Evolutionary conservation across 2,797 vertebrate species (phyloP).

Genomic region (Oreonectes daqikongensis): DNA sequence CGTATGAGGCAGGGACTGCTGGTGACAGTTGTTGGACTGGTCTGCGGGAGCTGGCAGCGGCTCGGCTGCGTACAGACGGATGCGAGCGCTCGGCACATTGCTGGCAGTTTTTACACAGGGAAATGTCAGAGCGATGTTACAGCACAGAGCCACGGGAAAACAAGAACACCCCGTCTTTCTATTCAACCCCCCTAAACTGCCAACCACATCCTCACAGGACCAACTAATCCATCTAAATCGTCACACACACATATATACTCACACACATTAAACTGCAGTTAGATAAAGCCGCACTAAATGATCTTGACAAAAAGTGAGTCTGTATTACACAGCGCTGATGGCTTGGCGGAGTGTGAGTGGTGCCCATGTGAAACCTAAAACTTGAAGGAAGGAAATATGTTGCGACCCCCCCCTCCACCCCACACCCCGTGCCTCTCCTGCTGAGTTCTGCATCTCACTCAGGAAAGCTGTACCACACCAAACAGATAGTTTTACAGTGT

Average conservation of each 20-base stretch:
- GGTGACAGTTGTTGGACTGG: constrained; percentile 71
- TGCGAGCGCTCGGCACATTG: constrained; percentile 60
- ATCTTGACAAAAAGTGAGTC: constrained; percentile 56
- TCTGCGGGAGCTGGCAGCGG: constrained; percentile 70
- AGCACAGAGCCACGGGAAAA: constrained; percentile 59
- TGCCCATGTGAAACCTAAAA: constrained; percentile 57
- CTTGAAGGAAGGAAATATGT: constrained; percentile 56
- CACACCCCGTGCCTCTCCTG: constrained; percentile 36
- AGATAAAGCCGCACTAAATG: constrained; percentile 59
- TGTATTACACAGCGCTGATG: constrained; percentile 53
- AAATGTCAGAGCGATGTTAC: constrained; percentile 63
- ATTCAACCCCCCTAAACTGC: constrained; percentile 61
- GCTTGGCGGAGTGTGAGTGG: constrained; percentile 56
- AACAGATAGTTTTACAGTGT: constrained; percentile 60
- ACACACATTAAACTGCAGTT: constrained; percentile 55
- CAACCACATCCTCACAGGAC: constrained; percentile 68
- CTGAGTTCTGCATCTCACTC: constrained; percentile 48
- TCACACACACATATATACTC: constrained; percentile 27
- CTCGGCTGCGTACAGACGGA: constrained; percentile 60
- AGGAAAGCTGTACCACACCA: constrained; percentile 54
- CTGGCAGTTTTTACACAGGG: constrained; percentile 58
- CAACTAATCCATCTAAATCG: constrained; percentile 58
- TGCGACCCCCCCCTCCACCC: constrained; percentile 44
- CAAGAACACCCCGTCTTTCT: constrained; percentile 33
- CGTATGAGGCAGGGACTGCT: constrained; percentile 70